phyloP scores from a whole-genome alignment of 35 echinoderm and acorn worm species.

The Apostichopus parvimensis region DNA sequence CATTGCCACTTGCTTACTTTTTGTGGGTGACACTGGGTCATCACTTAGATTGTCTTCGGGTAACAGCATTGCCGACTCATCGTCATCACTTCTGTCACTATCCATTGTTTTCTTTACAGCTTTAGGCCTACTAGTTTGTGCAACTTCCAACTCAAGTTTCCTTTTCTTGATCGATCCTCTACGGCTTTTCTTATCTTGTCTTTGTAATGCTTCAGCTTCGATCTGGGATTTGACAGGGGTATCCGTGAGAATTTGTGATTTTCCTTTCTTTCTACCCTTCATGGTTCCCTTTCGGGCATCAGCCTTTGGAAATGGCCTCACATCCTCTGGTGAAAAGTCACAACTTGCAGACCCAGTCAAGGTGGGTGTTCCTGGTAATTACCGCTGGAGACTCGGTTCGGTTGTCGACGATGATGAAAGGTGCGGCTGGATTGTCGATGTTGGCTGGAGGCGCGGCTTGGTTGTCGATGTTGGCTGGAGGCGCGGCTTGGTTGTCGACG shows the following conservation, averaged over 20 bases:
- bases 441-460: neutral
- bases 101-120: neutral
- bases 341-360: too few species aligned
- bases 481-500: neutral
- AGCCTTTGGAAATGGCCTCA: too few species aligned
- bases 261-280: too few species aligned
- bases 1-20: too few species aligned
- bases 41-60: neutral
- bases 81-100: constrained; percentile 19
- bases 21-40: neutral
- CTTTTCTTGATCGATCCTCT: neutral
- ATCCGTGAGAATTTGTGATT: too few species aligned
- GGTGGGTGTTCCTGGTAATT: too few species aligned
- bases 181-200: constrained; percentile 1
- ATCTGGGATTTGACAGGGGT: neutral
- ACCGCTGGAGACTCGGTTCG: too few species aligned
- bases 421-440: neutral
- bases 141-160: neutral
- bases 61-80: neutral
- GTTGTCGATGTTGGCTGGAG: neutral
- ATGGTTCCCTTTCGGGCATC: too few species aligned
- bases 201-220: neutral
- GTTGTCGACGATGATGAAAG: too few species aligned
- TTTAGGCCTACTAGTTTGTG: neutral
- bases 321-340: too few species aligned